Percentiles rank a stretch among this genome's conserved stretches.
These are phyloP conservation scores for Clanis bilineata DNA, from an alignment of 2,888 invertebrate species.

Conservation along the genomic window DNA sequence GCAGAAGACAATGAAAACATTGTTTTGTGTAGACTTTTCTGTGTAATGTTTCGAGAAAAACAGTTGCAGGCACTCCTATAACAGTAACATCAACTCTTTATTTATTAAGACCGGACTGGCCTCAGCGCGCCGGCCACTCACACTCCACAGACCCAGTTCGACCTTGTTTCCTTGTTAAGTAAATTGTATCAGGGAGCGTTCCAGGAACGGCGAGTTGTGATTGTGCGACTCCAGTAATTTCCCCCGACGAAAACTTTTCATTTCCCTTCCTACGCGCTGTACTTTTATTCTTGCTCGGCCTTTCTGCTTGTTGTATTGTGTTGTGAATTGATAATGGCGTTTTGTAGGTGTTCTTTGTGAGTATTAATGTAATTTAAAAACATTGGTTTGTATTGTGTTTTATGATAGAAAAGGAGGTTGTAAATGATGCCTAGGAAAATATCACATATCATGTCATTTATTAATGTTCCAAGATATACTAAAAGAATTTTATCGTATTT, in stretches of 20 bases:
- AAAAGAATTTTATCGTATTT: background rate
- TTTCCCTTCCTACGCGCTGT: conserved; percentile 22
- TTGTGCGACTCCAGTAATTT: conserved; percentile 55
- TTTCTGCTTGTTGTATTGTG: background rate
- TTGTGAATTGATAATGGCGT: background rate
- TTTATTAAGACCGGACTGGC: background rate
- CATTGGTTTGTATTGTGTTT: too few relatives aligned
- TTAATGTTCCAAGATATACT: too few relatives aligned
- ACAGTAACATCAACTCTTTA: background rate
- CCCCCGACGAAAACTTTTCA: conserved; percentile 57
- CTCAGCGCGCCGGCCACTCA: background rate
- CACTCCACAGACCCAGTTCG: conserved; percentile 27
- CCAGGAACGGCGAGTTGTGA: conserved; percentile 40
- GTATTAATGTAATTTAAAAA: too few relatives aligned
- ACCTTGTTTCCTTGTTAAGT: conserved; percentile 42
- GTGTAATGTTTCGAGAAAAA: too few relatives aligned
- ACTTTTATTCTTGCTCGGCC: background rate
- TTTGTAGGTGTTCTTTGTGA: background rate
- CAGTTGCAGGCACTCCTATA: too few relatives aligned
- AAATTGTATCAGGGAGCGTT: conserved; percentile 30
- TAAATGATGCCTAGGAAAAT: too few relatives aligned
- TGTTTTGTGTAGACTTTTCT: too few relatives aligned
- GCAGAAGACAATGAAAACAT: too few relatives aligned
- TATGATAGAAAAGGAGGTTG: too few relatives aligned
- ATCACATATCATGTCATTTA: too few relatives aligned